Evolutionary conservation across 2,113 vertebrate genomes (phyloP).

Genomic region (Larimichthys crocea): DNA sequence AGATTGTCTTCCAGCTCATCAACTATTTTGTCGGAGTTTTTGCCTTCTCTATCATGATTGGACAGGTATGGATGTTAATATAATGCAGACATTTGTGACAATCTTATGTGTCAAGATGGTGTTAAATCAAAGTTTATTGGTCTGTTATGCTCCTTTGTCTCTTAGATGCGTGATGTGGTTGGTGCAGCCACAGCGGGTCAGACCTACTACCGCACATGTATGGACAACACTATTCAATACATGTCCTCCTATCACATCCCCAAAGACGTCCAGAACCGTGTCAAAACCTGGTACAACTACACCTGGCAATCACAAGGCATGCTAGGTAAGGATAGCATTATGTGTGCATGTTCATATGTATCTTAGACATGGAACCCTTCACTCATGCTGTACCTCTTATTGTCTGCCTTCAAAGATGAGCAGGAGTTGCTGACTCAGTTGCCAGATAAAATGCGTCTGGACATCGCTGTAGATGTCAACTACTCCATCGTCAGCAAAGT

Average conservation of each 20-base stretch:
- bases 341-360: not conserved
- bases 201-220: constrained; percentile 93
- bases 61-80: constrained; percentile 86
- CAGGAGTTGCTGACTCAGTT: constrained; percentile 93
- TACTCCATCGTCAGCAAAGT: constrained; percentile 97
- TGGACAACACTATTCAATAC: constrained; percentile 97
- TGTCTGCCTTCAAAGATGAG: constrained; percentile 86
- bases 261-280: constrained; percentile 90
- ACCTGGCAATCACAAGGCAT: constrained; percentile 99
- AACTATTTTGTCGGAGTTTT: constrained; percentile 98
- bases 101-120: not conserved
- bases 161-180: constrained; percentile 96
- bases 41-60: constrained; percentile 98
- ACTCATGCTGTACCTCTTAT: not conserved
- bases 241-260: constrained; percentile 97
- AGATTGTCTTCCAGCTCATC: constrained; percentile 94
- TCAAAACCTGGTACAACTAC: constrained; percentile 98
- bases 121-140: not conserved
- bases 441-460: constrained; percentile 97
- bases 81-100: not conserved
- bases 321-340: constrained; percentile 90
- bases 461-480: constrained; percentile 95
- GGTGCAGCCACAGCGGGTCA: constrained; percentile 94
- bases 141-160: not conserved
- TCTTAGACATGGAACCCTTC: not conserved